Evolutionary conservation across 1,140 invertebrate species (phyloP), one percentile per base, ranked within the genome.

Genomic region (Drosophila sp.): DNA sequence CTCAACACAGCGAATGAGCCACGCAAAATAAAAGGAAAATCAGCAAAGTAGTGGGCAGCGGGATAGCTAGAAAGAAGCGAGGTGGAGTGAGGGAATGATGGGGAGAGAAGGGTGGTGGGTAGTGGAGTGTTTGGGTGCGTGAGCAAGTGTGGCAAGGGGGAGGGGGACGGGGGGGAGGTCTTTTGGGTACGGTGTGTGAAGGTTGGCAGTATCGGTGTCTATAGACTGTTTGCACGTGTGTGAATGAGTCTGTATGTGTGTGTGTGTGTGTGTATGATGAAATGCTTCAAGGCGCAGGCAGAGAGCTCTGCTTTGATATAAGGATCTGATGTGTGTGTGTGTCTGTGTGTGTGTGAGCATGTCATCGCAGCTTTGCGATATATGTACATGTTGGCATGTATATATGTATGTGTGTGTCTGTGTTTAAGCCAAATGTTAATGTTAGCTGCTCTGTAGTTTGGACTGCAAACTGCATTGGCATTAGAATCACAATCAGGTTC

Each of bases 1-100:
- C 72, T 61, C 61, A 58, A 73, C 65, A 65, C 54, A 71, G 58
- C 48, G 59, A 75, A 71, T 65, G 73, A 76, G 50, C 54, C 69
- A 76, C 69, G 73, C 74, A 77, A 77, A 77, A 70, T 69, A 63
- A 69, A 76, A 69, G 72, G 71, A 77, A 71, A 78, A 75, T 38
- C 70, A 67, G 57, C 69, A 70, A 56, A 74, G 69, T 57, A 62
- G 43, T 70, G 66, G 65, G 58, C 41, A 56, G 73, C 56, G 45
- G 32, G 41, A 51, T 27, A 45, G 34, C 50, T 32, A 46, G n/a
- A 25, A 58, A 46, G 38, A 29, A 29, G 27, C 27, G 53, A 36
- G 13, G 11, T 32, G 21, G 4, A 4, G 21, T 21, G 38, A 7
- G 51, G 18, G 38, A n/a, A n/a, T n/a, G n/a, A n/a, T n/a, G 62